Percentiles rank a stretch among this genome's conserved stretches.
phyloP scores from a whole-genome alignment of 2,888 invertebrate species.

The Andrena marginata region DNA sequence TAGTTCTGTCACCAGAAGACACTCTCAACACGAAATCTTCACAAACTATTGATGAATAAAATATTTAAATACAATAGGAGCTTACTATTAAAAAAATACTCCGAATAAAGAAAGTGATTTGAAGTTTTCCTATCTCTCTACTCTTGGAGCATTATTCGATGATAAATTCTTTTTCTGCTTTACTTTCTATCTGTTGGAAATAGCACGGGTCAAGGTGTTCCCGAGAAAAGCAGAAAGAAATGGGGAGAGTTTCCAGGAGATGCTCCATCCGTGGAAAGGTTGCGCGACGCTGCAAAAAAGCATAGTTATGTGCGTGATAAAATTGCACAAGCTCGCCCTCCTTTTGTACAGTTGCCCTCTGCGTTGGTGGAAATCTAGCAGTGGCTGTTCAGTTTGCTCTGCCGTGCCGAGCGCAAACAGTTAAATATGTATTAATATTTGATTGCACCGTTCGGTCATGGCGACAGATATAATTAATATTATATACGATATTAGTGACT shows the following conservation, averaged over 20 bases:
- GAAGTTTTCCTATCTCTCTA: background rate
- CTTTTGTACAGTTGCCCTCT: background rate
- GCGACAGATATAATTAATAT: too few species aligned
- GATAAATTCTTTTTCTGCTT: background rate
- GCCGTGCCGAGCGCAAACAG: background rate
- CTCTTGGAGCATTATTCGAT: background rate
- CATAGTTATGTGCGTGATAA: background rate
- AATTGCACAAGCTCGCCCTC: background rate
- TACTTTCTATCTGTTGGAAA: slow-evolving; percentile 14
- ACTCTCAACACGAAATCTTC: too few species aligned
- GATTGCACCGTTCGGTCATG: too few species aligned
- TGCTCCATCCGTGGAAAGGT: slow-evolving; percentile 24
- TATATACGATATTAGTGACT: too few species aligned
- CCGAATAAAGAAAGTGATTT: background rate
- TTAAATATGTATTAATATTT: too few species aligned
- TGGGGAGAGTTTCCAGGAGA: slow-evolving; percentile 13
- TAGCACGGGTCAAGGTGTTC: slow-evolving; percentile 38
- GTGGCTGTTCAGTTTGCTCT: background rate
- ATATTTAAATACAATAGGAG: too few species aligned
- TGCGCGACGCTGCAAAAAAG: background rate
- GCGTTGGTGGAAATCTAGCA: too few species aligned
- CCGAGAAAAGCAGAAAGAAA: slow-evolving; percentile 4
- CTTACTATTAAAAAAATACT: background rate
- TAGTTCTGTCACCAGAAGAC: too few species aligned
- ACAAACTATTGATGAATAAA: too few species aligned